These are phyloP conservation scores for Melanocharis versteri DNA, from an alignment of 2,113 vertebrate species.

Conservation along the genomic window DNA sequence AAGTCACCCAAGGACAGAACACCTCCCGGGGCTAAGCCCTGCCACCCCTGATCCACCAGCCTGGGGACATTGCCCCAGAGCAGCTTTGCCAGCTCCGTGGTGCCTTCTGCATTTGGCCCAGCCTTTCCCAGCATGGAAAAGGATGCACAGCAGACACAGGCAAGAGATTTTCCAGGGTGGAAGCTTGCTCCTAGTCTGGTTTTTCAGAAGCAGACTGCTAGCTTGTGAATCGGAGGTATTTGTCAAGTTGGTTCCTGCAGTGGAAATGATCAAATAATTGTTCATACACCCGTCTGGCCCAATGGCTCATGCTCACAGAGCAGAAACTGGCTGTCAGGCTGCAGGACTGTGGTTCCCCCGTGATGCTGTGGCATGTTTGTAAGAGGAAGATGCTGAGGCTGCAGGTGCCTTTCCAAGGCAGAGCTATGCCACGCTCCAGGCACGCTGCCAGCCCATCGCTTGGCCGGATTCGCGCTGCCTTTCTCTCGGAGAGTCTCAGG, in stretches of 20 bases:
- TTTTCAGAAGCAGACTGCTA: not conserved
- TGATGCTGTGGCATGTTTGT: not conserved
- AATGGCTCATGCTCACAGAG: not conserved
- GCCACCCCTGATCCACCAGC: not conserved
- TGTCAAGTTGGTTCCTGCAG: conserved; percentile 35
- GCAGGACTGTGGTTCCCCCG: not conserved
- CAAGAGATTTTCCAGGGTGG: not conserved
- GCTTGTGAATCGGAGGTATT: not conserved
- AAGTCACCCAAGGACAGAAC: not conserved
- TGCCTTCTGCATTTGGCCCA: not conserved
- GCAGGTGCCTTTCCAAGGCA: not conserved
- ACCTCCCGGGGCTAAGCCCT: not conserved
- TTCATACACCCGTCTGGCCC: not conserved
- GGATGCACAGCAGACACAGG: conserved; percentile 2
- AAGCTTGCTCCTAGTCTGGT: not conserved
- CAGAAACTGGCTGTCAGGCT: conserved; percentile 24
- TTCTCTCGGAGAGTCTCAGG: not conserved
- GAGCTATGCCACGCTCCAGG: not conserved
- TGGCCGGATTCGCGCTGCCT: fast-evolving
- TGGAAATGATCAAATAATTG: conserved; percentile 24
- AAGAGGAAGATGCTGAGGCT: not conserved
- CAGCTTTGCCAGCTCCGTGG: not conserved
- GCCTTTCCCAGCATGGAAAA: not conserved
- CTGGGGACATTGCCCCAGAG: not conserved
- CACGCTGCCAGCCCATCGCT: not conserved